Evolutionary conservation across 2,113 vertebrate genomes (phyloP).

Genomic region (Sclerurus mexicanus): DNA sequence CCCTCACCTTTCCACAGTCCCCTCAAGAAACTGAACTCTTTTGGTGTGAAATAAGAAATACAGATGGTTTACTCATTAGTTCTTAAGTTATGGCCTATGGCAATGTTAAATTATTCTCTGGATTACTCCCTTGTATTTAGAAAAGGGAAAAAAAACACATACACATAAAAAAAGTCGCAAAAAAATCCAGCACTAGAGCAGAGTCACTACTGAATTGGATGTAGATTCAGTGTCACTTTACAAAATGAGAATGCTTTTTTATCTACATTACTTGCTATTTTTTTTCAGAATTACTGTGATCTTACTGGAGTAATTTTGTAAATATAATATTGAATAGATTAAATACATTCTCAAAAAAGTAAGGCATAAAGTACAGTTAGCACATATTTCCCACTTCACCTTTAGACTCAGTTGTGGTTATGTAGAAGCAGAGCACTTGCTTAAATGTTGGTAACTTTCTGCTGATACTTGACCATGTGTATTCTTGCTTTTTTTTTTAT

Average conservation of each 20-base stretch:
- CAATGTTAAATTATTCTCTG: background rate
- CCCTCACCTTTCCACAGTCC: background rate
- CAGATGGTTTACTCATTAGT: background rate
- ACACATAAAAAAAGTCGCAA: background rate
- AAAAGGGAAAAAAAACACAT: background rate
- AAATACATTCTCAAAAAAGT: background rate
- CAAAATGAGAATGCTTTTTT: background rate
- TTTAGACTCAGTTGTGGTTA: background rate
- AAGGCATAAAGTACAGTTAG: background rate
- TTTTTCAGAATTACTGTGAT: background rate
- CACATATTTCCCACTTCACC: background rate
- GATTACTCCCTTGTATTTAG: background rate
- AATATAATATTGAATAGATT: background rate
- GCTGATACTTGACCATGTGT: background rate
- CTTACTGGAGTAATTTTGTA: background rate
- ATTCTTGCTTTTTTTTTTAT: background rate
- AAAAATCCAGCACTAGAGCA: background rate
- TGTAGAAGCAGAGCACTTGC: background rate
- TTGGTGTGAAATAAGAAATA: background rate
- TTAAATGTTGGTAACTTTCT: background rate
- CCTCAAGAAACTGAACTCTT: background rate
- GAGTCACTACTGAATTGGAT: background rate
- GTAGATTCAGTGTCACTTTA: background rate
- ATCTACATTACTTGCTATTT: background rate
- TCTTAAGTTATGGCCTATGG: background rate